These are phyloP conservation scores for Cervus canadensis DNA, from an alignment of 2,113 vertebrate genomes.

Conservation along the genomic window DNA sequence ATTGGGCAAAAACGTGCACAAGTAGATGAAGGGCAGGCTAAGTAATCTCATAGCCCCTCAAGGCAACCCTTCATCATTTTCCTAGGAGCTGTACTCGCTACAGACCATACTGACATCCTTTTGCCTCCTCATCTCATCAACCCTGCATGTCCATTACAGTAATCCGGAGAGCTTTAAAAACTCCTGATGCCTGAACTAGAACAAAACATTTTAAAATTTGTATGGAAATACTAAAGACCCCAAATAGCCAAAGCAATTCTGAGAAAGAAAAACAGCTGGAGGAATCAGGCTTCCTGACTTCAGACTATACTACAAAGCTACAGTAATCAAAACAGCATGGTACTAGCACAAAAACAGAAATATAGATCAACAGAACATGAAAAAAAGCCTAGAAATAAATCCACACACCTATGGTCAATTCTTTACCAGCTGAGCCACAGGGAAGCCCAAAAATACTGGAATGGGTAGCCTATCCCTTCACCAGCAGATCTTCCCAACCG, in stretches of 20 bases:
- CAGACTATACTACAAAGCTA: background rate
- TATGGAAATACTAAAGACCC: background rate
- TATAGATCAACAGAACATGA: background rate
- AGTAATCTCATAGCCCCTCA: accelerated
- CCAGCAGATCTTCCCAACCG: background rate
- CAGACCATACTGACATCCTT: background rate
- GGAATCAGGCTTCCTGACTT: background rate
- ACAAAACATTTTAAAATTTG: background rate
- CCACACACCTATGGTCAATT: background rate
- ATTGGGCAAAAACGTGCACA: background rate
- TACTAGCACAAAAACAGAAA: background rate
- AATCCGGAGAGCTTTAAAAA: background rate
- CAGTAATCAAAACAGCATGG: background rate
- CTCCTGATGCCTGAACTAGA: background rate
- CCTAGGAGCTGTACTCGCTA: background rate
- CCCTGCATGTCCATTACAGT: background rate
- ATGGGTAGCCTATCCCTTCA: background rate
- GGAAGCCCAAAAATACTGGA: background rate
- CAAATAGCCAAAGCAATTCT: background rate
- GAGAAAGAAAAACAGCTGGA: background rate
- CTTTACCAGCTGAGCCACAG: background rate
- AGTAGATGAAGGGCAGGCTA: background rate
- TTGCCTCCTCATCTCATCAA: background rate
- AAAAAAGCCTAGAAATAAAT: background rate
- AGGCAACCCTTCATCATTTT: background rate